Percentiles rank a stretch among this genome's conserved stretches.
These are phyloP conservation scores for Upupa epops DNA, from an alignment of 2,113 vertebrate species.

Conservation along the genomic window DNA sequence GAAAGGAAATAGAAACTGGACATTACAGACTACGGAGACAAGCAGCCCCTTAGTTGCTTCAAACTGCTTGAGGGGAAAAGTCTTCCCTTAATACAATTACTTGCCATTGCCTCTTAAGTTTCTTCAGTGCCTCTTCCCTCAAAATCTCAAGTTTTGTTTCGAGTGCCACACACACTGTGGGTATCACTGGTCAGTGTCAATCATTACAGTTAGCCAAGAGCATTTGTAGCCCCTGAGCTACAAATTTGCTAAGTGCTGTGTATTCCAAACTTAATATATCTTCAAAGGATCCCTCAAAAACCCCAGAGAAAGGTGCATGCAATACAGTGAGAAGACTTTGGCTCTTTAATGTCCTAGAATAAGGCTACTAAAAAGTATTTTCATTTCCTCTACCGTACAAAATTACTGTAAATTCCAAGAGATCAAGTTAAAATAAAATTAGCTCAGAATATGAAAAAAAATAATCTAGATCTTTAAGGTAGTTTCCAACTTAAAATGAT, in stretches of 20 bases:
- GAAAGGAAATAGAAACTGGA: neutral
- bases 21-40: neutral
- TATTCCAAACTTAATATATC: neutral
- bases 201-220: neutral
- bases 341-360: neutral
- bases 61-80: neutral
- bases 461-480: neutral
- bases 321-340: neutral
- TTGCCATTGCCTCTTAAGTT: neutral
- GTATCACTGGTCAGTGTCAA: neutral
- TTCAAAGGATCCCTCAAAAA: neutral
- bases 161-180: accelerated
- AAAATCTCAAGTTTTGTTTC: neutral
- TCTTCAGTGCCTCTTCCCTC: neutral
- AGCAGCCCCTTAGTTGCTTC: neutral
- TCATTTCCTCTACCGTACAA: neutral
- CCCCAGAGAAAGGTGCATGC: neutral
- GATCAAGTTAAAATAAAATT: neutral
- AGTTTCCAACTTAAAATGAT: too few species aligned
- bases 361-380: neutral
- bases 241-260: neutral
- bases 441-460: neutral
- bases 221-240: neutral
- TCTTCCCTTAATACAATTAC: neutral
- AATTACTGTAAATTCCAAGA: neutral